phyloP scores from a whole-genome alignment of 2,888 invertebrate species.

The Hedychridium roseum region DNA sequence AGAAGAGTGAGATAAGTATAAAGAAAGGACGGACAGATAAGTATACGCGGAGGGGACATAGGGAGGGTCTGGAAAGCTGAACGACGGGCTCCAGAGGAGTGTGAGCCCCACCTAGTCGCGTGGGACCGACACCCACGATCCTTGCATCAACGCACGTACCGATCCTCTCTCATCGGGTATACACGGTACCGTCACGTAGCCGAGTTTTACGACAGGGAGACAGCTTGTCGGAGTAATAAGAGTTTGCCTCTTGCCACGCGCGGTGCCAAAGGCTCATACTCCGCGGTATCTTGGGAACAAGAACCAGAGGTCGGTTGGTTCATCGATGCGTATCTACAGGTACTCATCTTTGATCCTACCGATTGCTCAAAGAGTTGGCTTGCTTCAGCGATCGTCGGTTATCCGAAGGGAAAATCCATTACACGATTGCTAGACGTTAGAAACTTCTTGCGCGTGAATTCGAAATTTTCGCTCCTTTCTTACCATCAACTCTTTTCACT shows the following conservation, averaged over 20 bases:
- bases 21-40: slow-evolving; percentile 11
- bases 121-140: slow-evolving; percentile 63
- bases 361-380: too few relatives aligned
- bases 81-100: slow-evolving; percentile 34
- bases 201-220: slow-evolving; percentile 49
- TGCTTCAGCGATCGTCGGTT: too few relatives aligned
- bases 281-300: too few relatives aligned
- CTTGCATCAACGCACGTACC: slow-evolving; percentile 43
- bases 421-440: too few relatives aligned
- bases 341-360: too few relatives aligned
- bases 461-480: too few relatives aligned
- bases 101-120: slow-evolving; percentile 61
- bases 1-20: slow-evolving; percentile 15
- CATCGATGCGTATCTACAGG: too few relatives aligned
- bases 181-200: slow-evolving; percentile 42
- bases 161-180: slow-evolving; percentile 40
- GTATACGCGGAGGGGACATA: slow-evolving; percentile 13
- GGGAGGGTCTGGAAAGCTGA: slow-evolving; percentile 21
- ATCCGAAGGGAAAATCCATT: too few relatives aligned
- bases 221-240: slow-evolving; percentile 51
- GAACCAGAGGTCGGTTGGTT: too few relatives aligned
- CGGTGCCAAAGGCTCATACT: slow-evolving; percentile 29
- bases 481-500: too few relatives aligned
- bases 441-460: too few relatives aligned
- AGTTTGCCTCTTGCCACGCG: slow-evolving; percentile 45